Evolutionary conservation across 2,888 invertebrate species (phyloP).

Genomic region (Drosophila subquinaria): DNA sequence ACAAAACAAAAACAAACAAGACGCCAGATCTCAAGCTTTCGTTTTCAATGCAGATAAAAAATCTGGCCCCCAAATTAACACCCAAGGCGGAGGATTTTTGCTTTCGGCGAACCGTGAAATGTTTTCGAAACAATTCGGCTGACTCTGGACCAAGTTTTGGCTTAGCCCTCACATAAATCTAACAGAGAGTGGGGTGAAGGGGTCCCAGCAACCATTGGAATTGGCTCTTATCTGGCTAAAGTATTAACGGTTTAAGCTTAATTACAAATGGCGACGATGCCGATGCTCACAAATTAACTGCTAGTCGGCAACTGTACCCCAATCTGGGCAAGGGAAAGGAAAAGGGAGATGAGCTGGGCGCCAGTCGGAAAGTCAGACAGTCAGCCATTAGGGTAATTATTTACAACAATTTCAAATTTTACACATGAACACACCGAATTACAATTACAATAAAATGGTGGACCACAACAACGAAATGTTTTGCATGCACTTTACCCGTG

Average conservation of each 20-base stretch:
- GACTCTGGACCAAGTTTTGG: slow-evolving; percentile 64
- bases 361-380: slow-evolving; percentile 6
- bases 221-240: slow-evolving; percentile 75
- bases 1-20: slow-evolving; percentile 58
- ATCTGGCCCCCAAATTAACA: slow-evolving; percentile 69
- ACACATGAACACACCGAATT: slow-evolving; percentile 73
- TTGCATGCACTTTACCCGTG: slow-evolving; percentile 66
- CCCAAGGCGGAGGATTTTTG: slow-evolving; percentile 55
- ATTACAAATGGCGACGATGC: slow-evolving; percentile 76
- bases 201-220: slow-evolving; percentile 12
- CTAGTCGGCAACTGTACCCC: slow-evolving; percentile 50
- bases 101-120: slow-evolving; percentile 67
- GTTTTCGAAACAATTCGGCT: slow-evolving; percentile 62
- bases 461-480: slow-evolving; percentile 60
- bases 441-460: slow-evolving; percentile 68
- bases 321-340: not conserved
- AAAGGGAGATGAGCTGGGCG: not conserved
- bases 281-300: slow-evolving; percentile 74
- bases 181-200: slow-evolving; percentile 19
- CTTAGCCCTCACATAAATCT: slow-evolving; percentile 54
- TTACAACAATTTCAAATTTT: slow-evolving; percentile 82
- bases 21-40: slow-evolving; percentile 31
- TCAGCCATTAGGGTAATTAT: slow-evolving; percentile 81
- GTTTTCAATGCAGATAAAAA: slow-evolving; percentile 19
- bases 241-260: slow-evolving; percentile 82